phyloP scores from a whole-genome alignment of 2,113 vertebrate genomes.

The Oxyura jamaicensis region DNA sequence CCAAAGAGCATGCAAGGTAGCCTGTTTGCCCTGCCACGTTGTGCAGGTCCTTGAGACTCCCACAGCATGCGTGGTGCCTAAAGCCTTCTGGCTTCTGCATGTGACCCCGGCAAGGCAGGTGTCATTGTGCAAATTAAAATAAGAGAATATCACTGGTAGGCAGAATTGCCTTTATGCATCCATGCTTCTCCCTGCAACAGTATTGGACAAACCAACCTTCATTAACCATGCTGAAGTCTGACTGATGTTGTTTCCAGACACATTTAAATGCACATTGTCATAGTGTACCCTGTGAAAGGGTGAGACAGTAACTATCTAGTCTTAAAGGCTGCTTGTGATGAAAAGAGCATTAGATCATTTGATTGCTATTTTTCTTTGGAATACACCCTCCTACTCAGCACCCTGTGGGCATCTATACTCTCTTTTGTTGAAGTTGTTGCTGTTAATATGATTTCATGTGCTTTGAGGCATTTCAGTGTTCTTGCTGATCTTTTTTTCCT shows the following conservation, averaged over 20 bases:
- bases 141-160: not conserved
- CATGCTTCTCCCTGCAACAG: not conserved
- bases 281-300: not conserved
- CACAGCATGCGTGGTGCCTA: fast-evolving
- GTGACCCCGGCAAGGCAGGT: not conserved
- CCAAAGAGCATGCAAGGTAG: not conserved
- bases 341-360: constrained; percentile 54
- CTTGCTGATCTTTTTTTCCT: not conserved
- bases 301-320: not conserved
- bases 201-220: not conserved
- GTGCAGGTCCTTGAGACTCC: not conserved
- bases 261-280: not conserved
- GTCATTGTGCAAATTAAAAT: not conserved
- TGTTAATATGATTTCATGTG: constrained; percentile 43
- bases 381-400: constrained; percentile 30
- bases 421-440: constrained; percentile 46
- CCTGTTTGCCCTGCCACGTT: fast-evolving
- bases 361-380: constrained; percentile 47
- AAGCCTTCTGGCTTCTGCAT: not conserved
- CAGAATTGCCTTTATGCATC: not conserved
- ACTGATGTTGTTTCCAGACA: not conserved
- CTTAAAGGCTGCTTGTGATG: constrained; percentile 33
- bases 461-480: constrained; percentile 39
- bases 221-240: not conserved
- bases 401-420: constrained; percentile 41